Evolutionary conservation across 2,797 vertebrate species (phyloP), one percentile per base, ranked within the genome.

Genomic region (Somateria mollissima): DNA sequence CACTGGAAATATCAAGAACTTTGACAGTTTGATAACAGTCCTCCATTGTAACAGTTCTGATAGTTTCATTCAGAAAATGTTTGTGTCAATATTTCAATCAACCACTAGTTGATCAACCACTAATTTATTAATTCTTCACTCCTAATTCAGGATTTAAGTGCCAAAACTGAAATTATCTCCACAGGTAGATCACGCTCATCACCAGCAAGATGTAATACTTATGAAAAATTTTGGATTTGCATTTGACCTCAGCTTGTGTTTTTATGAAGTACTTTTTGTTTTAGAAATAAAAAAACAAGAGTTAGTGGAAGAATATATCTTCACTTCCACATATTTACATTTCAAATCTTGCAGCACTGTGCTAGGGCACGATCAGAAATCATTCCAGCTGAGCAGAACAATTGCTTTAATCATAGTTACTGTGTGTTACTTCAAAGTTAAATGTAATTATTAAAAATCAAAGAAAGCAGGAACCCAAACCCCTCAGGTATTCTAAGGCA

Each of bases 321-420:
- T 72, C n/a, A 54, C 54, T 91, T 47, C 51, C 43, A 56, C 19
- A 28, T 78, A 89, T 91, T 91, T 92, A 87, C 84, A 86, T 96
- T 96, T 92, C 73, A 92, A 88, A 94, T 89, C 60, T 78, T 90
- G 51, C 73, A 84, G 66, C 56, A 73, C 15, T 93, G 89, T 89
- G 87, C 62, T 86, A 76, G 41, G 73, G 27, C 82, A 92, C n/a
- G 71, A 92, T 78, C 82, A 96, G 82, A 86, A 93, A 92, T 91
- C 66, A 92, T 86, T 94, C 79, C 82, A 66, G 87, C 79, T 94
- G 82, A 95, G 87, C 20, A 71, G 92, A 96, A 97, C 92, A 96
- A 97, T 95, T 78, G 79, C 82, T 92, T 90, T 95, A 96, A 97
- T 91, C 89, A 94, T 17, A 91, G 91, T 88, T 94, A 93, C 67